These are phyloP conservation scores for Antidorcas marsupialis DNA, from an alignment of 2,113 vertebrate genomes.

Conservation along the genomic window DNA sequence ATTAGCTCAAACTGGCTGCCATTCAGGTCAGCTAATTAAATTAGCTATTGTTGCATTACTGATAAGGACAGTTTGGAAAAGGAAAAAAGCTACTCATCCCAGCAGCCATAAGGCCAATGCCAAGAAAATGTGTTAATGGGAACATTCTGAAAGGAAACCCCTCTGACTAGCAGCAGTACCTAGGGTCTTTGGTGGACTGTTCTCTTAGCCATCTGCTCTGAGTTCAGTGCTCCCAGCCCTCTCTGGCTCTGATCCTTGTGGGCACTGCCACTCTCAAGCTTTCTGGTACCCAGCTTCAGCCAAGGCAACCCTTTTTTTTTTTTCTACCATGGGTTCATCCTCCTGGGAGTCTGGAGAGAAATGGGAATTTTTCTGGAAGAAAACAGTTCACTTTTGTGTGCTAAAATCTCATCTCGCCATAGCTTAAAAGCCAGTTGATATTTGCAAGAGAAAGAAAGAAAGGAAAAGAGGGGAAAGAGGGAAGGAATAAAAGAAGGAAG, in stretches of 20 bases:
- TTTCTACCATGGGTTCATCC: neutral
- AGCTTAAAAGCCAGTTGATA: neutral
- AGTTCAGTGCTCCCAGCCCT: neutral
- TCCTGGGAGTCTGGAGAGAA: neutral
- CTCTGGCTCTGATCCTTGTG: neutral
- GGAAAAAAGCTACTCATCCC: constrained; percentile 33
- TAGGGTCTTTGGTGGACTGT: neutral
- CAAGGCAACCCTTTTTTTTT: neutral
- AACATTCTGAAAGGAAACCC: neutral
- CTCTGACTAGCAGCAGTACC: neutral
- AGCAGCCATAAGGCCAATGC: constrained; percentile 31
- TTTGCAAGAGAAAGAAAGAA: neutral
- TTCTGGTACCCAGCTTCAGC: neutral
- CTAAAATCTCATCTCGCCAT: neutral
- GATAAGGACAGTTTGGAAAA: constrained; percentile 73
- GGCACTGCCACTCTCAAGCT: neutral
- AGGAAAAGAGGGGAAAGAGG: accelerated
- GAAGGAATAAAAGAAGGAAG: accelerated
- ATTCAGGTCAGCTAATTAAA: constrained; percentile 75
- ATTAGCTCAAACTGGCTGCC: constrained; percentile 69
- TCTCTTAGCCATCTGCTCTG: constrained; percentile 16
- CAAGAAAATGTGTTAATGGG: constrained; percentile 52
- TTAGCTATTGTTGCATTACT: constrained; percentile 72
- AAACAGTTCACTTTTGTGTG: neutral
- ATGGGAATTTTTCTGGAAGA: neutral